Evolutionary conservation across 2,888 invertebrate species (phyloP), one percentile per base, ranked within the genome.

Genomic region (Scrobipalpa costella): DNA sequence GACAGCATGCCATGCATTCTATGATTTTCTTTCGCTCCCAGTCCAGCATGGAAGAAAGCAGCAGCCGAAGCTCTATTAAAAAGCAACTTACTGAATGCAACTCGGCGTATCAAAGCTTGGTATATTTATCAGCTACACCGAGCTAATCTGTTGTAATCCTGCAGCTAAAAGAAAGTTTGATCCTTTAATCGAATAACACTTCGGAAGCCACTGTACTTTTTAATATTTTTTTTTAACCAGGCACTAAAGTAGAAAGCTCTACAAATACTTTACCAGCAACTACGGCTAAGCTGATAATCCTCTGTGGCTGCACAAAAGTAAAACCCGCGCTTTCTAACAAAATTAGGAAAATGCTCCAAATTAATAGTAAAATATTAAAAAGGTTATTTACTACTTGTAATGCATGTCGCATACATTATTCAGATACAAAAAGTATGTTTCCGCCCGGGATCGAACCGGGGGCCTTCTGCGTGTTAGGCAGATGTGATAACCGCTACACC

Each of bases 401-500:
- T 27, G 27, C 27, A 27, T 27, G 5, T 27, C 27, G n/a, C 1
- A 1, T 13, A 40, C 2, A 40, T n/a, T n/a, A 40, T n/a, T n/a
- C 13, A 13, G 11, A 11, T n/a, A 5, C 13, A 49, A 66, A 66
- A 66, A 52, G 1, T 77, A 79, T 95, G 95, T 95, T 95, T 95
- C 94, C 95, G 95, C 95, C 95, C 95, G 95, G 95, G 95, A 94
- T 95, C 95, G 95, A 95, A 95, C 95, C 95, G 95, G 95, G 95
- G 95, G 94, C 95, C 95, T 95, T 95, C 95, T 95, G 95, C 95
- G 95, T 95, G 95, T 95, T 95, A 95, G 95, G 95, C 95, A 95
- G 95, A 95, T 95, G 95, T 95, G 95, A 95, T 95, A 95, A 95
- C 95, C 95, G 94, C 95, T 95, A 95, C 95, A 95, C 95, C 95